A percentile compares a stretch with the other conserved stretches of the same genome.
Conservation (phyloP, 64 coral and sea anemone species). For the Montipora sp. region DNA sequence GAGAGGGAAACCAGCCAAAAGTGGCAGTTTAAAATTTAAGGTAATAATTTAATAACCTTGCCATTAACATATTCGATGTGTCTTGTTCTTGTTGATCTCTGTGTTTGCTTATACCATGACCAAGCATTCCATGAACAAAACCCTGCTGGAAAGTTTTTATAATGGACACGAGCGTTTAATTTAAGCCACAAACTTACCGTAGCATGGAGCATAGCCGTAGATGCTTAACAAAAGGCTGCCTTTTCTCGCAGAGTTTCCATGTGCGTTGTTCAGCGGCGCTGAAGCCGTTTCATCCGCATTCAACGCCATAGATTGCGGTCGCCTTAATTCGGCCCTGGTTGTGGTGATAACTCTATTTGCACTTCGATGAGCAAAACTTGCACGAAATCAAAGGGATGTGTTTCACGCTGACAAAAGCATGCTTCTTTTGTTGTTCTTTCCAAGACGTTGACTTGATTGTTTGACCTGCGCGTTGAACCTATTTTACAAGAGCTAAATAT, state of each 20-base stretch:
- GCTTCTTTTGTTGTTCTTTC: constrained; percentile 34
- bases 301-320: background rate
- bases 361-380: constrained; percentile 1
- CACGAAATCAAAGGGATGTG: background rate
- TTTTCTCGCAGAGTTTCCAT: background rate
- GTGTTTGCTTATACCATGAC: background rate
- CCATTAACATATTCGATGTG: background rate
- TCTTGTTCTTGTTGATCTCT: background rate
- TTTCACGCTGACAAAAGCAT: constrained; percentile 38
- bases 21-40: background rate
- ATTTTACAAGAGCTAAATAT: background rate
- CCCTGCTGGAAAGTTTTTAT: background rate
- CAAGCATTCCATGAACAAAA: constrained; percentile 1
- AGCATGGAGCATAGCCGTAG: constrained; percentile 31
- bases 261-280: background rate
- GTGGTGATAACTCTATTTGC: background rate
- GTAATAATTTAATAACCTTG: background rate
- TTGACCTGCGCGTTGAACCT: background rate
- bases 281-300: background rate
- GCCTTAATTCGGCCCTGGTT: background rate
- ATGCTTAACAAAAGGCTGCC: constrained; percentile 28
- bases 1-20: background rate
- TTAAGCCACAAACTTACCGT: constrained; percentile 1
- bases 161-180: background rate
- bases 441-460: background rate